A percentile compares a stretch with the other conserved stretches of the same genome.
Evolutionary conservation across 2,797 vertebrate species (phyloP).

Genomic region (Australoheros facetus): DNA sequence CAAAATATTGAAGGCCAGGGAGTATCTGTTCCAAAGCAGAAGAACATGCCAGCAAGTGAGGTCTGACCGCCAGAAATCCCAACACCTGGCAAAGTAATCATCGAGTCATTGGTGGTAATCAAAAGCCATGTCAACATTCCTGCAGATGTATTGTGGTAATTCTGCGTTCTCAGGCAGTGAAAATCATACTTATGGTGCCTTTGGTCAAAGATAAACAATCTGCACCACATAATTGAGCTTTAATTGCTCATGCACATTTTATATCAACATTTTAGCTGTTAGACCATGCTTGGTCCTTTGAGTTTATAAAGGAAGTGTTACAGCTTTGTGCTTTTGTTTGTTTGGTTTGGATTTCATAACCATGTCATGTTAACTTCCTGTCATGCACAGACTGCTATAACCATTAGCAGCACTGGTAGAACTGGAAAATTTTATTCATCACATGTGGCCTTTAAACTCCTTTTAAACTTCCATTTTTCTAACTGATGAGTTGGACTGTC

Average conservation of each 20-base stretch:
- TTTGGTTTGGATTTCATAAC: constrained; percentile 39
- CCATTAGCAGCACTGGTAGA: constrained; percentile 40
- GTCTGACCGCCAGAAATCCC: constrained; percentile 45
- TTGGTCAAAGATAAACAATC: constrained; percentile 49
- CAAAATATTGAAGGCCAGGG: constrained; percentile 18
- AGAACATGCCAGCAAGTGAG: constrained; percentile 33
- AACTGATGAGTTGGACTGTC: constrained; percentile 59
- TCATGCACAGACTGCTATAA: constrained; percentile 53
- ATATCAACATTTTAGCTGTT: constrained; percentile 30
- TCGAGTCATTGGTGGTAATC: constrained; percentile 51
- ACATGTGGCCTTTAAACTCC: constrained; percentile 38
- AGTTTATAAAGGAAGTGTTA: constrained; percentile 26
- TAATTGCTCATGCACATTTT: constrained; percentile 41
- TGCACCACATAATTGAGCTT: constrained; percentile 29
- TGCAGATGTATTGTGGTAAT: constrained; percentile 51
- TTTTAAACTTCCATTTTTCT: constrained; percentile 39
- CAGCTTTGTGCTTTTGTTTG: constrained; percentile 34
- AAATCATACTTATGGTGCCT: constrained; percentile 16
- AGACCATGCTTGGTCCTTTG: neutral
- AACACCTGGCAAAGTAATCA: constrained; percentile 64
- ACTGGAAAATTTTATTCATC: constrained; percentile 40
- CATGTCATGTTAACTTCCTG: constrained; percentile 37
- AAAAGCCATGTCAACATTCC: constrained; percentile 52
- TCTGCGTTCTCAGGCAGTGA: constrained; percentile 32
- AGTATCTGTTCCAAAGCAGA: constrained; percentile 51